Evolutionary conservation across 1,140 invertebrate genomes (phyloP), one percentile per base, ranked within the genome.

Genomic region (Drosophila kurseongensis): DNA sequence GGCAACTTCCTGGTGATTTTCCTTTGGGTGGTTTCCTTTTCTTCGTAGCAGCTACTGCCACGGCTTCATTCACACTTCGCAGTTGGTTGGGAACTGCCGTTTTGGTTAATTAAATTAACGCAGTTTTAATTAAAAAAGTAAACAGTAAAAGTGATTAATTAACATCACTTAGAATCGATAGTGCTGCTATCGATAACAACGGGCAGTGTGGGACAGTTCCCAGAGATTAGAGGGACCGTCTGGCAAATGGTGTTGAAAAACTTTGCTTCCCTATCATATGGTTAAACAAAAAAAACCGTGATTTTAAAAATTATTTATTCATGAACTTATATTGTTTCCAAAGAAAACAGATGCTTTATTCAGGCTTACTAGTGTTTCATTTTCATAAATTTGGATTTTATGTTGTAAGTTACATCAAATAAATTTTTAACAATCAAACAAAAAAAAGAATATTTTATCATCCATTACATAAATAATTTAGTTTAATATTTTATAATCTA

Each of bases 121-220:
- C 54, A 29, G 73, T 66, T 69, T 74, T 66, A 67, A 67, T 76
- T 76, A 76, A 72, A 45, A 75, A 78, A 78, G 75, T 78, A 78
- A 78, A 78, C 65, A 77, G 75, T 69, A 78, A 63, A 57, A 77
- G 75, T 77, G 57, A 78, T 78, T 77, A 77, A 77, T 76, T 77
- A 56, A 75, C 61, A 75, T 48, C 45, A 41, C 52, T 50, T 29
- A 8, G 55, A 59, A 42, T 36, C 58, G 63, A 62, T 48, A 48
- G 42, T 42, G 18, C 9, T 52, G 47, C 12, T 55, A 61, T 67
- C 66, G 54, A 41, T 58, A 50, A 35, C 0, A 1, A 9, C 13
- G 29, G 35, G 12, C 23, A 72, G 68, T 72, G 68, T 18, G 58
- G 27, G 12, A 5, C 5, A 47, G 13, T 16, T 10, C 8, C 0